Evolutionary conservation across 2,888 invertebrate species (phyloP), one percentile per base, ranked within the genome.

Genomic region (Caenorhabditis sp.): DNA sequence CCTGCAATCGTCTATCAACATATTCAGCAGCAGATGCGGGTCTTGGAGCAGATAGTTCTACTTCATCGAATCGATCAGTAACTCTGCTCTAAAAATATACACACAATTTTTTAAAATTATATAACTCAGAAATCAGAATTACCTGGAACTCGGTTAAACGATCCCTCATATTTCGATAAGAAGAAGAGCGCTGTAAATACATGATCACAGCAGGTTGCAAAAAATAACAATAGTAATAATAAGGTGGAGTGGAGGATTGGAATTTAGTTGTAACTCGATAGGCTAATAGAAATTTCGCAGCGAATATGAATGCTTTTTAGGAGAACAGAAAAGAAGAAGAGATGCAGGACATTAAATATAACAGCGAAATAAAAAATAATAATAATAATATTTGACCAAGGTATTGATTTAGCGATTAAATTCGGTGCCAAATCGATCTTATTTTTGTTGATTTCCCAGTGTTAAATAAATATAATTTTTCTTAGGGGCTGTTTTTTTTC

Each of bases 11-110:
- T 59, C 75, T 67, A 62, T 75, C 76, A 50, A 80, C 59, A 64
- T 75, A 57, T 60, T 79, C 76, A 49, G 73, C 67, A 25, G 77
- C 74, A 38, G 80, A 77, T 58, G 69, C 69, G 59, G 80, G 77
- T 38, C 77, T 66, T 25, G 80, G 50, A 59, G 76, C 50, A 21
- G 75, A 73, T 43, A 83, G 69, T 66, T 81, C 80, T 56, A 83
- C 81, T 61, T 83, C 83, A 53, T 83, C 83, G 59, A 83, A 83
- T 49, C 71, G 66, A 58, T 83, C 83, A 43, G 76, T 74, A 49
- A 77, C 78, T 64, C 75, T 68, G 59, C 74, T 81, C 80, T 83
- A 43, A 43, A 10, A 43, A 43, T 5, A 43, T 10, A 43, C 5
- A 43, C 43, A 43, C 7, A 5, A 8, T 36, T 36, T 58, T 25